phyloP scores from a whole-genome alignment of 2,797 vertebrate genomes.

The Acanthurus tractus region DNA sequence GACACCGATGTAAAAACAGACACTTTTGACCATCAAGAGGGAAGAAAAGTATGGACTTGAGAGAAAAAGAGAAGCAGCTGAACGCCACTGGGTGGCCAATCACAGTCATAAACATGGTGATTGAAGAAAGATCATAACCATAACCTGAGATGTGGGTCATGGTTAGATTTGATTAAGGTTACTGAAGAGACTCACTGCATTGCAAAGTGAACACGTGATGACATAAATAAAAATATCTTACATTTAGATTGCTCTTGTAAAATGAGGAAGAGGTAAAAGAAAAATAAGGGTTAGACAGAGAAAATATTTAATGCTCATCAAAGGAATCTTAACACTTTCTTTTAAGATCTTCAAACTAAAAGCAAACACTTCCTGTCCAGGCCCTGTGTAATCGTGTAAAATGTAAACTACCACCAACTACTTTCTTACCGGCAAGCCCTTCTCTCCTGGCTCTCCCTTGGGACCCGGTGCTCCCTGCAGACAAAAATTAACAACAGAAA shows the following conservation, averaged over 20 bases:
- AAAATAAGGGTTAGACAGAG: conserved; percentile 72
- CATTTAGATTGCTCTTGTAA: conserved; percentile 83
- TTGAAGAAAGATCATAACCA: conserved; percentile 46
- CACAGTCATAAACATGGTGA: conserved; percentile 44
- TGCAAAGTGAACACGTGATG: conserved; percentile 52
- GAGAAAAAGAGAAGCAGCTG: conserved; percentile 40
- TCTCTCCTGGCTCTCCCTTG: conserved; percentile 93
- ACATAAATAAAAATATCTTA: conserved; percentile 76
- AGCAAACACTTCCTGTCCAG: conserved; percentile 10
- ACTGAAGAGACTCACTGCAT: conserved; percentile 37
- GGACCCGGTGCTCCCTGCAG: conserved; percentile 90
- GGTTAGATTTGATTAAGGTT: conserved; percentile 46
- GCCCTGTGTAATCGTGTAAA: conserved; percentile 20
- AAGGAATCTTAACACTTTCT: conserved; percentile 29
- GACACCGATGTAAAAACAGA: conserved; percentile 42
- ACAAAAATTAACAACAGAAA: conserved; percentile 51
- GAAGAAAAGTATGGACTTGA: conserved; percentile 38
- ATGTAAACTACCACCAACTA: conserved; percentile 36
- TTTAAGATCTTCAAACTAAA: conserved; percentile 20
- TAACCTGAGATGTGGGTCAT: conserved; percentile 43
- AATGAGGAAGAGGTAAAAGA: conserved; percentile 74
- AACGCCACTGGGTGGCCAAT: conserved; percentile 15
- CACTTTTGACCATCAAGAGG: conserved; percentile 17
- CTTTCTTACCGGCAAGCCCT: conserved; percentile 93
- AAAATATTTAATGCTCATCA: conserved; percentile 40